These are phyloP conservation scores for Aptenodytes forsteri DNA, from an alignment of 2,113 vertebrate species.

Conservation along the genomic window DNA sequence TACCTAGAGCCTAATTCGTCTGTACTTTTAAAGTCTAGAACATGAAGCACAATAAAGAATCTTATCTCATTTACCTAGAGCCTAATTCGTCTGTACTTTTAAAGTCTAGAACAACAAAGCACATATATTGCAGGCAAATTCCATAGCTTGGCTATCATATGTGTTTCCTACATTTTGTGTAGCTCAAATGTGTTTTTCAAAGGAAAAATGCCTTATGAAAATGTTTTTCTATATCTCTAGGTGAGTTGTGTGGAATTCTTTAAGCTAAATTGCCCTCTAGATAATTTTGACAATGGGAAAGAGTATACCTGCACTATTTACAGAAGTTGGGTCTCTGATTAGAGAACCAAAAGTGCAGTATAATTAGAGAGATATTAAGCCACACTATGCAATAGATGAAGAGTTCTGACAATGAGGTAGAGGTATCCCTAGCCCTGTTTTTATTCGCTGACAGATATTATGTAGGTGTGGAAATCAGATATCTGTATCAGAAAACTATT, in stretches of 20 bases:
- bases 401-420: background rate
- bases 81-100: background rate
- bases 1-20: background rate
- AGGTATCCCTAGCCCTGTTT: background rate
- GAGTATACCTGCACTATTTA: background rate
- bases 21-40: background rate
- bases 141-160: background rate
- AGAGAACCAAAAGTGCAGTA: background rate
- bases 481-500: background rate
- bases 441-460: background rate
- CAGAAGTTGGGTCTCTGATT: background rate
- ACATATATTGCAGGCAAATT: background rate
- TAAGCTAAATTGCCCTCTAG: background rate
- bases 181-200: background rate
- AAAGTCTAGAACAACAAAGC: background rate
- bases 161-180: background rate
- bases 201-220: background rate
- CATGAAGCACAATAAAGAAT: background rate
- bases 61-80: background rate
- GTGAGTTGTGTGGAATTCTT: background rate
- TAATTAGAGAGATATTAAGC: background rate
- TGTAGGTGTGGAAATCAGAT: background rate
- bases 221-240: background rate
- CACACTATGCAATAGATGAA: background rate
- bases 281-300: background rate